phyloP scores from a whole-genome alignment of 2,888 invertebrate genomes.

The Tyria jacobaeae region DNA sequence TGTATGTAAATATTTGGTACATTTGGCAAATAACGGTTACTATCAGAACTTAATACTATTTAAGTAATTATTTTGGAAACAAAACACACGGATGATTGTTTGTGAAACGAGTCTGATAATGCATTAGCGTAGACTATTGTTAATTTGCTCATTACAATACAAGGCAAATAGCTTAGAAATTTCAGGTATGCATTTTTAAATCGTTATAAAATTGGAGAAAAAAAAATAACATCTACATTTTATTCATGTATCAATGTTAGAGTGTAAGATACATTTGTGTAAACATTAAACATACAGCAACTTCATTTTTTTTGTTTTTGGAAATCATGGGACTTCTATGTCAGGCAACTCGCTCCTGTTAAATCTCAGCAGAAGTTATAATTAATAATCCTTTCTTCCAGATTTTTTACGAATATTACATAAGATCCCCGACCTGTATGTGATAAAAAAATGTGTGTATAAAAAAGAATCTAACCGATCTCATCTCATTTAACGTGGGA shows the following conservation, averaged over 20 bases:
- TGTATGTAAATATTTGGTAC: constrained; percentile 1
- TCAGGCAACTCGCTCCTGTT: not conserved
- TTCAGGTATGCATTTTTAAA: not conserved
- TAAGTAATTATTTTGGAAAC: not conserved
- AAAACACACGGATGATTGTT: not conserved
- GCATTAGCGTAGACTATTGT: not conserved
- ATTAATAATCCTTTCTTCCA: not conserved
- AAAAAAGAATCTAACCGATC: no score
- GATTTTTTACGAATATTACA: no score
- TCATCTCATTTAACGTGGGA: no score
- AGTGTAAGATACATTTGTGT: not conserved
- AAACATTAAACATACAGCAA: no score
- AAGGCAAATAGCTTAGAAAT: constrained; percentile 4
- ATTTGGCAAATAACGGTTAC: constrained; percentile 4
- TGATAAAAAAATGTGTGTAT: no score
- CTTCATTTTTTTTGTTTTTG: no score
- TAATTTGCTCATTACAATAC: constrained; percentile 8
- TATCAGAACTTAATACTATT: not conserved
- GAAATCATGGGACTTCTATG: no score
- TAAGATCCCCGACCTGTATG: no score
- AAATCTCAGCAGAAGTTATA: not conserved
- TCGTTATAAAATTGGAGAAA: not conserved
- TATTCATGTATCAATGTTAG: not conserved
- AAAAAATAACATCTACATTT: not conserved
- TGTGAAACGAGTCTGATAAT: not conserved